Percentiles rank a stretch among this genome's conserved stretches.
Evolutionary conservation across 1,140 invertebrate species (phyloP).

Genomic region (Neoseiulus cucumeris): DNA sequence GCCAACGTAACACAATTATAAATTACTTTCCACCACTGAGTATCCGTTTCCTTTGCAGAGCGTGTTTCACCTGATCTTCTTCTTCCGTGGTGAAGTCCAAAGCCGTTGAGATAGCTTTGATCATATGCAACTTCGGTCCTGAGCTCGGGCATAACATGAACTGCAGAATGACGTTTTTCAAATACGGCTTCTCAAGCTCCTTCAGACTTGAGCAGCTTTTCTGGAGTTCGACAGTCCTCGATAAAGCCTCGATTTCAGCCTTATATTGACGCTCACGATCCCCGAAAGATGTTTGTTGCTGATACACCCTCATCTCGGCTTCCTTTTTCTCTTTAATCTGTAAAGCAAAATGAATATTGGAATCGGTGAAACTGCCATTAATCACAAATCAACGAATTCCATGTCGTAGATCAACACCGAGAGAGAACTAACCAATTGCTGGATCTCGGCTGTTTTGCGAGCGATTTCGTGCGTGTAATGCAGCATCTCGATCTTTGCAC

Average conservation of each 20-base stretch:
- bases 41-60: background rate
- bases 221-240: background rate
- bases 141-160: conserved; percentile 4
- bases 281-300: background rate
- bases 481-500: background rate
- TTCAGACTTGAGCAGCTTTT: background rate
- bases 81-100: conserved; percentile 3
- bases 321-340: conserved; percentile 6
- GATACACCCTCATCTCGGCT: background rate
- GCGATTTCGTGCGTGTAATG: conserved; percentile 7
- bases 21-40: background rate
- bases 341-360: too few species aligned
- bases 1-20: background rate
- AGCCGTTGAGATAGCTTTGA: conserved; percentile 2
- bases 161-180: conserved; percentile 6
- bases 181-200: background rate
- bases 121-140: background rate
- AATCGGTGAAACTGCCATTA: too few species aligned
- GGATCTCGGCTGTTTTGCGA: background rate
- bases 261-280: background rate
- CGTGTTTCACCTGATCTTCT: background rate
- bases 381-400: too few species aligned
- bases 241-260: background rate
- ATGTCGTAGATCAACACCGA: background rate
- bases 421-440: background rate